Base-by-base conservation (phyloP, 2,888 invertebrate genomes). In the Leptinotarsa peninsularis region DNA sequence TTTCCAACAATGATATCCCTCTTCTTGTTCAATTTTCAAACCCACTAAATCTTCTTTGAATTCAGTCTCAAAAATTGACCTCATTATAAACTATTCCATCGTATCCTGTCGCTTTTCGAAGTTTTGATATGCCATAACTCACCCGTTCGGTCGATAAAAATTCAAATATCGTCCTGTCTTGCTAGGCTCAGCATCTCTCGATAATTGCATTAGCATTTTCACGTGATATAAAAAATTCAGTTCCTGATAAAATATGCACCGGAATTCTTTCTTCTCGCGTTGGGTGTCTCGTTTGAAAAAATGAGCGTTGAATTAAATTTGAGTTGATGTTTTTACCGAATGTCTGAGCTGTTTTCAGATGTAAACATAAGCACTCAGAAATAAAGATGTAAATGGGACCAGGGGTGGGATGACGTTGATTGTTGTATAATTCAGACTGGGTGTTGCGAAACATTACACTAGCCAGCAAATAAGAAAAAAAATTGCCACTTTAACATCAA, bases 131-230 rank as follows among this genome's bases (percentile, higher is more conserved):
- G 17, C 70, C 43, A 43, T 43, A 43, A 63, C 33, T 43, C 63
- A n/a, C 33, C n/a, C 14, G 43, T 27, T 43, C n/a, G 43, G n/a
- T 63, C 63, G 3, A 70, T 70, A 70, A 70, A 70, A 70, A 70
- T 70, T 70, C 70, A 58, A 70, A 70, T 70, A 23, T 49, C 58
- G 43, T 58, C 70, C 54, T 58, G 49, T 21, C 43, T 70, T 15
- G 49, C 58, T 23, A 49, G 18, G 49, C 63, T 58, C 56, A 60
- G 49, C 50, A 70, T 70, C 70, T 60, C 49, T 58, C 21, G 21
- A 70, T 70, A 70, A 70, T 70, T 70, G 49, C 70, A 70, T 70
- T 70, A 70, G 70, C 70, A 70, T 70, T 58, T 69, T 58, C 70
- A 58, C 18, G 58, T 63, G 63, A 63, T 33, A 18, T 63, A 17